phyloP scores from a whole-genome alignment of 2,888 invertebrate species.

The Geotrupes spiniger region DNA sequence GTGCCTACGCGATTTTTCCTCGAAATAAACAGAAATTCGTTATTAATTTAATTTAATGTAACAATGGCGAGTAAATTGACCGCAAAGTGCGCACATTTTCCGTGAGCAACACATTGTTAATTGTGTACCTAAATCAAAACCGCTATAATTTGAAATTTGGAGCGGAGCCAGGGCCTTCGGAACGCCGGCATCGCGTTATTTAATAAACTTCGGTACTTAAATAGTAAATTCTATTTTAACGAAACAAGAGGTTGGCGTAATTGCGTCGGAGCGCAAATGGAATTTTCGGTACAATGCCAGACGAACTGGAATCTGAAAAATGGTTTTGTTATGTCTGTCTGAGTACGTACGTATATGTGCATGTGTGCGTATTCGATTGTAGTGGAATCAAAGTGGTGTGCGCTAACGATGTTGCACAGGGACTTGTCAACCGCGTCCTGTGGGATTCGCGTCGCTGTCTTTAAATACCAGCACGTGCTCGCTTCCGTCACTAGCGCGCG shows the following conservation, averaged over 20 bases:
- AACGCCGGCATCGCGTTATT: slow-evolving; percentile 16
- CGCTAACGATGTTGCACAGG: no score
- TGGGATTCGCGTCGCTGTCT: no score
- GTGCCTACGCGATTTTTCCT: no score
- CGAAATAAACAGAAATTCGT: no score
- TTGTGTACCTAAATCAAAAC: slow-evolving; percentile 20
- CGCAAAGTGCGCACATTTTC: slow-evolving; percentile 7
- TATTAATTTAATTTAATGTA: no score
- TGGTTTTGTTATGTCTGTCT: slow-evolving; percentile 1
- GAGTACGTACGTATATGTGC: no score
- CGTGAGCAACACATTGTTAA: slow-evolving; percentile 14
- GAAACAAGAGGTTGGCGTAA: slow-evolving; percentile 25
- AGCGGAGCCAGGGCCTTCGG: slow-evolving; percentile 10
- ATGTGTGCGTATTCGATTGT: no score
- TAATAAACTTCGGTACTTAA: slow-evolving; percentile 16
- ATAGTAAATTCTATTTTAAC: slow-evolving; percentile 19
- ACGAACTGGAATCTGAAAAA: slow-evolving; percentile 5
- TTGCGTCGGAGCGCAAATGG: slow-evolving; percentile 27
- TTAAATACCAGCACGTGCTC: no score
- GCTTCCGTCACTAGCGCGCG: no score
- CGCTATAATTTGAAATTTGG: slow-evolving; percentile 15
- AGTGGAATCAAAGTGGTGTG: no score
- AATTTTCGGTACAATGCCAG: slow-evolving; percentile 18
- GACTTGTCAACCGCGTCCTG: no score
- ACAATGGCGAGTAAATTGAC: not conserved